Conservation (phyloP, 2,113 vertebrate species). For the Myodes glareolus region DNA sequence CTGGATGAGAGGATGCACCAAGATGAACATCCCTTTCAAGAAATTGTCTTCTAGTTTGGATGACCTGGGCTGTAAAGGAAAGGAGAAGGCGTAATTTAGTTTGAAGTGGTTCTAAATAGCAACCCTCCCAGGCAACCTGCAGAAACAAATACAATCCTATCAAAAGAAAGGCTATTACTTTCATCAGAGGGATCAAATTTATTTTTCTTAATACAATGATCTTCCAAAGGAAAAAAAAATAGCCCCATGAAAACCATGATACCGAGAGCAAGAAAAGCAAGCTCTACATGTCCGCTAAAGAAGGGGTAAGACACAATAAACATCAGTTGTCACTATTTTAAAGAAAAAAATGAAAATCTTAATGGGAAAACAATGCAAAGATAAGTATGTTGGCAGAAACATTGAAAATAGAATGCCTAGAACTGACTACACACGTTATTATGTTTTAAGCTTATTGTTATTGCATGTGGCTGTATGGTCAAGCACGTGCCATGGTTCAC, state of each 20-base stretch:
- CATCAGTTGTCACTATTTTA: not conserved
- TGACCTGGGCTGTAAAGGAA: not conserved
- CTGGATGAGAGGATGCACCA: not conserved
- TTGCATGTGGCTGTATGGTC: too few relatives aligned
- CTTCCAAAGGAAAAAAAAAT: not conserved
- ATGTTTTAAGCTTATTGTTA: not conserved
- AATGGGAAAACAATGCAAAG: slow-evolving; percentile 9
- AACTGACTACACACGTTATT: not conserved
- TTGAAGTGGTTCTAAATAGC: not conserved
- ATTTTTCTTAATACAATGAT: not conserved
- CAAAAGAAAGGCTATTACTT: not conserved
- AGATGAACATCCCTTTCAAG: not conserved
- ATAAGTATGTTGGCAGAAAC: not conserved
- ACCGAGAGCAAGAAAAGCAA: not conserved
- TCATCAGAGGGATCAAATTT: not conserved
- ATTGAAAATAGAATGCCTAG: not conserved
- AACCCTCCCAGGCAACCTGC: not conserved
- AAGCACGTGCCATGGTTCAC: too few relatives aligned
- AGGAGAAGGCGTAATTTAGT: not conserved
- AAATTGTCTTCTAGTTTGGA: not conserved
- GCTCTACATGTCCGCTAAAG: not conserved
- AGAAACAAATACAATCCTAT: not conserved
- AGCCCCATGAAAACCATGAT: not conserved
- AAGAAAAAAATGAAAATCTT: not conserved
- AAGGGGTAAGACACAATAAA: not conserved